A percentile compares a stretch with the other conserved stretches of the same genome.
These are phyloP conservation scores for Crocodylus rhombifer DNA, from an alignment of 2,797 vertebrate genomes.

Conservation along the genomic window DNA sequence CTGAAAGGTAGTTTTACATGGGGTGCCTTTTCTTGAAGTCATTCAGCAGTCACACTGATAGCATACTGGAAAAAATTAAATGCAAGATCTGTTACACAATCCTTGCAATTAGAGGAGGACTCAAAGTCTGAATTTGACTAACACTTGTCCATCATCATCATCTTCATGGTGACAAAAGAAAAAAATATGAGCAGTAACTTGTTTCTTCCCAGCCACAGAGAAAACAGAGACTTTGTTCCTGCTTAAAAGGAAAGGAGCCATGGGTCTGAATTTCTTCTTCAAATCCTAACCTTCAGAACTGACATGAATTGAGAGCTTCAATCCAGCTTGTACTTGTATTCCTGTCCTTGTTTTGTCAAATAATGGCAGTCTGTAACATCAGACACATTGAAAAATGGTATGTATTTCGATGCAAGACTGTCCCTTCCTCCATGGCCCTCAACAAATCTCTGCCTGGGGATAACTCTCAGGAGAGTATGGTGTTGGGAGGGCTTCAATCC, in stretches of 20 bases:
- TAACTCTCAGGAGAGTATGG: not conserved
- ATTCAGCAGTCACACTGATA: not conserved
- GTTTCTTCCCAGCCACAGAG: not conserved
- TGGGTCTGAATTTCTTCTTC: not conserved
- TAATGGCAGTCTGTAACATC: not conserved
- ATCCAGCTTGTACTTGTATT: not conserved
- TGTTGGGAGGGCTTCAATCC: too few species aligned
- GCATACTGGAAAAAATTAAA: not conserved
- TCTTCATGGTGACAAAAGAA: not conserved
- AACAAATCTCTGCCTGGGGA: not conserved
- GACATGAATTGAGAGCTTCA: not conserved
- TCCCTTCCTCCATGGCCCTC: not conserved
- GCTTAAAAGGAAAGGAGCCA: fast-evolving
- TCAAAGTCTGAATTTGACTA: not conserved
- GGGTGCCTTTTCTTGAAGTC: not conserved
- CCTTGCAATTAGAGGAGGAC: not conserved
- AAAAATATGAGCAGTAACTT: not conserved
- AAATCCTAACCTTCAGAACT: too few species aligned
- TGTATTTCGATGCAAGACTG: not conserved
- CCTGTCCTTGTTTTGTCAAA: not conserved
- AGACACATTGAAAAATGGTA: not conserved
- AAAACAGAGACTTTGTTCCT: not conserved
- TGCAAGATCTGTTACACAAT: not conserved
- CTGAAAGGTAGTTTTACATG: not conserved
- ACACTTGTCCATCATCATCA: not conserved